phyloP scores from a whole-genome alignment of 2,888 invertebrate species.

The Xylocampa areola region DNA sequence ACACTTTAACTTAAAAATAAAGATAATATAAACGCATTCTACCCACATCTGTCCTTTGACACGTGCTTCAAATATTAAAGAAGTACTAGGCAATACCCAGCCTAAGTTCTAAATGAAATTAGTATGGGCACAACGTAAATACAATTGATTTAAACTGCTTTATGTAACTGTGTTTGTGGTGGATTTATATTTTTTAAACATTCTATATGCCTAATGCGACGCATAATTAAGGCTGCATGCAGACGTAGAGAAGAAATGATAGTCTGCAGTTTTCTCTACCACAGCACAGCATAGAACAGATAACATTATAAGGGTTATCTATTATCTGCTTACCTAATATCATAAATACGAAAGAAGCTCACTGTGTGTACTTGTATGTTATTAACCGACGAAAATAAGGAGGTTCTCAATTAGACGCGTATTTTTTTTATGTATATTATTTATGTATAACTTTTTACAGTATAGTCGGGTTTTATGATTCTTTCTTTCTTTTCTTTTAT shows the following conservation, averaged over 20 bases:
- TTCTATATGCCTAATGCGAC: slow-evolving; percentile 1
- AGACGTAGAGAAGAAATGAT: background rate
- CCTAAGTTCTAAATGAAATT: slow-evolving; percentile 16
- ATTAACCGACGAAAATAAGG: too few relatives aligned
- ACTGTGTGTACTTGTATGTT: too few relatives aligned
- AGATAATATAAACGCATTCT: slow-evolving; percentile 31
- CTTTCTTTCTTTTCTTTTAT: too few relatives aligned
- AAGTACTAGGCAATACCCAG: slow-evolving; percentile 3
- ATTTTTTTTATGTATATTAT: too few relatives aligned
- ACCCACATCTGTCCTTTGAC: slow-evolving; percentile 15
- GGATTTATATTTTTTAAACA: slow-evolving; percentile 57
- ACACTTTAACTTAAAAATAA: slow-evolving; percentile 13
- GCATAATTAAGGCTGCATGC: slow-evolving; percentile 3
- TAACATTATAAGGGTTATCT: too few relatives aligned
- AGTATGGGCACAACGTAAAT: slow-evolving; percentile 28
- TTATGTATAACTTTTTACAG: too few relatives aligned
- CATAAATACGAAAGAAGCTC: too few relatives aligned
- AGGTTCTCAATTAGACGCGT: too few relatives aligned
- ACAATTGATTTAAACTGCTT: slow-evolving; percentile 54
- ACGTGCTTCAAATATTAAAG: slow-evolving; percentile 35
- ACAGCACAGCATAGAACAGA: background rate
- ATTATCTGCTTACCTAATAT: too few relatives aligned
- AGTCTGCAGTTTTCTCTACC: background rate
- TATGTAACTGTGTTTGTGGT: slow-evolving; percentile 39
- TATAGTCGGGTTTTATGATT: too few relatives aligned